Evolutionary conservation across 2,888 invertebrate species (phyloP), one percentile per base, ranked within the genome.

Genomic region (Crocallis elinguaria): DNA sequence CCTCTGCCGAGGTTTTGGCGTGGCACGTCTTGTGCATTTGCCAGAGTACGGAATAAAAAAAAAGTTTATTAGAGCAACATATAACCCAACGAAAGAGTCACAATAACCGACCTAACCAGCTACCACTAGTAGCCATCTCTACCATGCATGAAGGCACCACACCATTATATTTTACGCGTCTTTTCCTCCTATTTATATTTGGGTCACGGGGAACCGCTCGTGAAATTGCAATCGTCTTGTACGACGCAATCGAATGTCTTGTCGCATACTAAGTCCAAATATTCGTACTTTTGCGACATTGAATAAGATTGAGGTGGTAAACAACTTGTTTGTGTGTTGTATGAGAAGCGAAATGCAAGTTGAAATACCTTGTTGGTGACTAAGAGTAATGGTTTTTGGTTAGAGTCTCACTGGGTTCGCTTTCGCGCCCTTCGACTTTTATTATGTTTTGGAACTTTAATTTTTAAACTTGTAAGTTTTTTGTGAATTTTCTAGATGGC

Each of bases 151-250:
- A 41, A 23, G 39, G 33, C 30, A 25, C 17, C 23, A 35, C 13
- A 29, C 57, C 35, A 44, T 35, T 41, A 49, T 58, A 57, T 56
- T 64, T 57, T 36, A 51, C 35, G 19, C 51, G 45, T 54, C 36
- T 66, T 74, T 74, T 73, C 71, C 75, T 73, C 53, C 62, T 67
- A 57, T 69, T 57, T 51, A 55, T 44, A 73, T 75, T 73, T 70
- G 43, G 71, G 73, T 77, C 78, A 77, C 67, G 77, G 75, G 67
- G 66, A 69, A 44, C 51, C 57, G 69, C 69, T 66, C 60, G 59
- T 60, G 58, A 64, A 69, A 62, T 63, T 49, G 48, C 54, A 65
- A 67, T 54, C 53, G 56, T 48, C 43, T 66, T 62, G 49, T 48
- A 49, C 69, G 38, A 71, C 65, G 69, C 65, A 72, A 69, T 49